These are phyloP conservation scores for Thaumetopoea pityocampa DNA, from an alignment of 1,140 invertebrate species.

Conservation along the genomic window DNA sequence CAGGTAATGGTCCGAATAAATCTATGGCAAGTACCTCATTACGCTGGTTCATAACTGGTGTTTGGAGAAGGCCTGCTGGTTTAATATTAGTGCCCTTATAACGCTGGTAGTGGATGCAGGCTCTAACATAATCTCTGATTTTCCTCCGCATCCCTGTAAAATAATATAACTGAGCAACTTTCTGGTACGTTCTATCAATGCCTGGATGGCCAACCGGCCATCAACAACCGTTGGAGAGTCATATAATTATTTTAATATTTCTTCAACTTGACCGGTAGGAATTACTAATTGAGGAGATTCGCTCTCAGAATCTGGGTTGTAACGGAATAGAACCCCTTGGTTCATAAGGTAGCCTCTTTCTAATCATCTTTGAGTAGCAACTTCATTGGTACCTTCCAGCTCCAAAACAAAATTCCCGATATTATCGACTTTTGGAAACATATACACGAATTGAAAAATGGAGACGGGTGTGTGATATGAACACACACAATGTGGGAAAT, in stretches of 20 bases:
- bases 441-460: too few species aligned
- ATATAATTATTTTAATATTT: constrained; percentile 5
- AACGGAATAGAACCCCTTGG: constrained; percentile 11
- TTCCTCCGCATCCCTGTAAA: constrained; percentile 21
- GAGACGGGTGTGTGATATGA: too few species aligned
- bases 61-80: constrained; percentile 27
- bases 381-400: too few species aligned
- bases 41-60: constrained; percentile 18
- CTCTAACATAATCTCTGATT: constrained; percentile 15
- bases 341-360: constrained; percentile 4
- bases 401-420: too few species aligned
- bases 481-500: too few species aligned
- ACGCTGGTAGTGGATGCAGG: constrained; percentile 24
- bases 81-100: constrained; percentile 33
- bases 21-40: constrained; percentile 28
- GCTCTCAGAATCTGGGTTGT: constrained; percentile 7
- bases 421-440: too few species aligned
- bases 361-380: background rate
- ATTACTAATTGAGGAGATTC: constrained; percentile 12
- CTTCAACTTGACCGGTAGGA: background rate
- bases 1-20: constrained; percentile 14
- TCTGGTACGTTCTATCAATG: constrained; percentile 4
- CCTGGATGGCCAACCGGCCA: too few species aligned
- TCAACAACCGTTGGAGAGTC: background rate
- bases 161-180: constrained; percentile 6